These are phyloP conservation scores for Watersipora subatra DNA, from an alignment of 1,140 invertebrate species.

Conservation along the genomic window DNA sequence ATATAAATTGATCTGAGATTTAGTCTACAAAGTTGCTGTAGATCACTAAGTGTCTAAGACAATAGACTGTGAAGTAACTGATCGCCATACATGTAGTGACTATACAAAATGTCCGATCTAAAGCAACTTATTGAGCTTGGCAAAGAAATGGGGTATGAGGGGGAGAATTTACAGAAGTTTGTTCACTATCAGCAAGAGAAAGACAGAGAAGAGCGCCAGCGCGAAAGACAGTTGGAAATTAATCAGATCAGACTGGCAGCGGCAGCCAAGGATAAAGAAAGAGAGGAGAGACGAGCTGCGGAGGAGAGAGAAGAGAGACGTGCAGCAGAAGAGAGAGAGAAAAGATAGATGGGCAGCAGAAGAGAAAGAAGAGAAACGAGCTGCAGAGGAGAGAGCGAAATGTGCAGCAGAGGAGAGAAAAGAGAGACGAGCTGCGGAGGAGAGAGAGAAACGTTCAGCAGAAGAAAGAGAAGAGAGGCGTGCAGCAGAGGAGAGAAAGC, in stretches of 20 bases:
- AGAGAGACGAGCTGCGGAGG: not conserved
- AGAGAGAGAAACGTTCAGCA: slow-evolving; percentile 5
- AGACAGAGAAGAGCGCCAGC: slow-evolving; percentile 3
- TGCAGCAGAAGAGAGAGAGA: slow-evolving; percentile 6
- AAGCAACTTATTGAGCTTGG: too few relatives aligned
- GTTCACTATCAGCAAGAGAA: slow-evolving; percentile 4
- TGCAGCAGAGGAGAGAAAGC: too few relatives aligned
- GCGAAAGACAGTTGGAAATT: not conserved
- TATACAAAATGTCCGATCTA: too few relatives aligned
- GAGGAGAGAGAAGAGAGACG: not conserved
- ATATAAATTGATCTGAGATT: too few relatives aligned
- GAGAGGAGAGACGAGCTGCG: not conserved
- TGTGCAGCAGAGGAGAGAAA: slow-evolving; percentile 1
- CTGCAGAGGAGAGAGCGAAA: slow-evolving; percentile 2
- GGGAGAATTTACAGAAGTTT: too few relatives aligned
- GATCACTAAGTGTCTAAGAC: too few relatives aligned
- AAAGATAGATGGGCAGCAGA: slow-evolving; percentile 6
- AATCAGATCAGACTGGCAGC: slow-evolving; percentile 6
- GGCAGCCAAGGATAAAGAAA: slow-evolving; percentile 5
- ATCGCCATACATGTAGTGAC: too few relatives aligned
- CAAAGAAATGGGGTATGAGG: too few relatives aligned
- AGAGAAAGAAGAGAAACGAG: not conserved
- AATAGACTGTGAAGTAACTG: too few relatives aligned
- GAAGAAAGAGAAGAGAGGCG: slow-evolving; percentile 5
- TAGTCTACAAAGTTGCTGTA: too few relatives aligned